These are phyloP conservation scores for Nothoprocta pentlandii DNA, from an alignment of 2,113 vertebrate species.

Conservation along the genomic window DNA sequence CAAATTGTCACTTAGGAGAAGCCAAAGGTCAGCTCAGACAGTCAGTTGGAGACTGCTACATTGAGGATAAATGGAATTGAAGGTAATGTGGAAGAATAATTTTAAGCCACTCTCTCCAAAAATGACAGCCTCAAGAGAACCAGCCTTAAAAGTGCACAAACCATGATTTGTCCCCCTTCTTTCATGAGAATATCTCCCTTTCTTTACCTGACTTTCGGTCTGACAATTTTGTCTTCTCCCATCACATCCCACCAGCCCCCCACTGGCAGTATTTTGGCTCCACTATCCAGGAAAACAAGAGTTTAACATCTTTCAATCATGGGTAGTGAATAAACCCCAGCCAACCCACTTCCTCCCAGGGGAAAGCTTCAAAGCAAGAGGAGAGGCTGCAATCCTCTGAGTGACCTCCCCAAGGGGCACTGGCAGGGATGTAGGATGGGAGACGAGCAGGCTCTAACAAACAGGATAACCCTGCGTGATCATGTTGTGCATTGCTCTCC, in stretches of 20 bases:
- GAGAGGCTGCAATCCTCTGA: not conserved
- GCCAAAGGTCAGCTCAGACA: accelerated
- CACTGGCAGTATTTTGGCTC: not conserved
- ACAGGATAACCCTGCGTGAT: constrained; percentile 40
- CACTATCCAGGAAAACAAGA: not conserved
- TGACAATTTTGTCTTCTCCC: not conserved
- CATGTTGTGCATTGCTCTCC: not conserved
- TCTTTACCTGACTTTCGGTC: not conserved
- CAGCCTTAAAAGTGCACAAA: not conserved
- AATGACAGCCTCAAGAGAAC: not conserved
- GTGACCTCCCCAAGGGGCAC: not conserved
- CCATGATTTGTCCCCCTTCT: not conserved
- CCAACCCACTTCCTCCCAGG: not conserved
- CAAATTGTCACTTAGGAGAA: not conserved
- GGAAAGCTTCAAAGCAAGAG: constrained; percentile 17
- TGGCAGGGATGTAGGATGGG: constrained; percentile 6
- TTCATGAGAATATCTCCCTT: not conserved
- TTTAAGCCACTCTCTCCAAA: not conserved
- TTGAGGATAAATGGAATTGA: not conserved
- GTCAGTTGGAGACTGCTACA: not conserved
- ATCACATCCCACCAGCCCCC: not conserved
- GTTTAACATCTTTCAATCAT: not conserved
- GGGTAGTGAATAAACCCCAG: constrained; percentile 14
- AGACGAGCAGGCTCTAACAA: not conserved
- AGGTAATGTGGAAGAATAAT: not conserved